phyloP scores from a whole-genome alignment of 2,888 invertebrate species.

The Philereme vetulata region DNA sequence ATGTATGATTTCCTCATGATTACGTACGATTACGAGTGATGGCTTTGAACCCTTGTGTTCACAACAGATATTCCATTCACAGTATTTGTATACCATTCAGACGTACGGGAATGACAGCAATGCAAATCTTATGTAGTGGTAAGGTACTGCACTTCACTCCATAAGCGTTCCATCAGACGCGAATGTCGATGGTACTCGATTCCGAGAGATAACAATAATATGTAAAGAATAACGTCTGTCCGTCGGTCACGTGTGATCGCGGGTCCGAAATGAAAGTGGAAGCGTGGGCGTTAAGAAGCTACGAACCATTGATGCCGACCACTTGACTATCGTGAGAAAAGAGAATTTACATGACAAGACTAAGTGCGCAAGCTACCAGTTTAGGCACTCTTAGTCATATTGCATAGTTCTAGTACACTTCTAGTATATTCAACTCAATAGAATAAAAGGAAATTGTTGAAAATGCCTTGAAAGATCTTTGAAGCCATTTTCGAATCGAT shows the following conservation, averaged over 20 bases:
- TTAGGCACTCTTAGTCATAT: too few species aligned
- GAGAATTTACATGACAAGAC: constrained; percentile 61
- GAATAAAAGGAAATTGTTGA: too few species aligned
- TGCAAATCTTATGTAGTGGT: constrained; percentile 60
- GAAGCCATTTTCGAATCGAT: too few species aligned
- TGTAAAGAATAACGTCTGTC: constrained; percentile 65
- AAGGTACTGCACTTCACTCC: constrained; percentile 45
- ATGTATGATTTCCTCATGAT: constrained; percentile 25
- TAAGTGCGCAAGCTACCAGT: too few species aligned
- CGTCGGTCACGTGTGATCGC: constrained; percentile 66
- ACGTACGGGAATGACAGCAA: constrained; percentile 63
- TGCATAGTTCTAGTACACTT: too few species aligned
- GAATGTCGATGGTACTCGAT: constrained; percentile 57
- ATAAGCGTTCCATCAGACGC: constrained; percentile 46
- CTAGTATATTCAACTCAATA: too few species aligned
- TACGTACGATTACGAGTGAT: constrained; percentile 47
- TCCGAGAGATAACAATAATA: constrained; percentile 50
- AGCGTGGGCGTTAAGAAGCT: constrained; percentile 68
- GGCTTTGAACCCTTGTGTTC: constrained; percentile 44
- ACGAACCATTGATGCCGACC: constrained; percentile 39
- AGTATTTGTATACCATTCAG: constrained; percentile 60
- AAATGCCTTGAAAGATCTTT: too few species aligned
- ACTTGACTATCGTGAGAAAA: constrained; percentile 69
- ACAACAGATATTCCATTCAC: constrained; percentile 51
- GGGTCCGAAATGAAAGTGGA: constrained; percentile 75